Conservation (phyloP, 1,140 invertebrate species). For the Bombyx mori region ASM3026992v2 NC_085130.1:961001-961500, state of each 20-base stretch:
- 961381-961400: conserved; percentile 47
- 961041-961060: too few species aligned
- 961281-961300: conserved; percentile 16
- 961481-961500: conserved; percentile 24
- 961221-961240: conserved; percentile 21
- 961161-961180: too few species aligned
- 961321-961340: conserved; percentile 60
- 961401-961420: conserved; percentile 29
- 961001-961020: too few species aligned
- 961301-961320: conserved; percentile 46
- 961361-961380: conserved; percentile 35
- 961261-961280: conserved; percentile 33
- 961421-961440: conserved; percentile 50
- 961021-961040: too few species aligned
- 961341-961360: conserved; percentile 57
- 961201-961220: conserved; percentile 16
- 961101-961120: too few species aligned
- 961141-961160: too few species aligned
- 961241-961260: conserved; percentile 40
- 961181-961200: too few species aligned
- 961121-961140: too few species aligned
- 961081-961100: too few species aligned
- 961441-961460: conserved; percentile 27
- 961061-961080: too few species aligned
- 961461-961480: conserved; percentile 52